A percentile compares a stretch with the other conserved stretches of the same genome.
phyloP scores from a whole-genome alignment of 2,888 invertebrate species.

The Tuberolachnus salignus region DNA sequence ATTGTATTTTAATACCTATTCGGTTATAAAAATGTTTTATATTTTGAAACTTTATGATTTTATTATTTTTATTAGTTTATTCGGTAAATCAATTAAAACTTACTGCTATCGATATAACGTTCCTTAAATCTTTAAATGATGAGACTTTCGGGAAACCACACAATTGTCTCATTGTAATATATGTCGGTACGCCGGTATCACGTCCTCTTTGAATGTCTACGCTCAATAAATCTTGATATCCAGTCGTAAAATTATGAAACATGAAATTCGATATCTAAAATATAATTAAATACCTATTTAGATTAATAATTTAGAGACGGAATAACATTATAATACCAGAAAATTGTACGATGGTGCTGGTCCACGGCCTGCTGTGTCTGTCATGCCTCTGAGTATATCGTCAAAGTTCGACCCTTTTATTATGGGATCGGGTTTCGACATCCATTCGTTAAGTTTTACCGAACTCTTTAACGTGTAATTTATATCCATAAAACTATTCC shows the following conservation, averaged over 20 bases:
- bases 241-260: not conserved
- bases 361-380: not conserved
- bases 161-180: not conserved
- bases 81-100: not conserved
- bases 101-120: not conserved
- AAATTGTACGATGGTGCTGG: not conserved
- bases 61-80: too few relatives aligned
- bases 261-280: slow-evolving; percentile 37
- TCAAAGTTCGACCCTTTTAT: not conserved
- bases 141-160: not conserved
- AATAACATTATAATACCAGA: not conserved
- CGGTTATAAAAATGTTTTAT: too few relatives aligned
- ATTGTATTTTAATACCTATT: too few relatives aligned
- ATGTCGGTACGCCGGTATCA: not conserved
- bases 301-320: not conserved
- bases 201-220: slow-evolving; percentile 19
- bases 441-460: slow-evolving; percentile 13
- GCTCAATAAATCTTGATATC: not conserved
- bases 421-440: slow-evolving; percentile 7
- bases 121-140: not conserved
- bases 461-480: not conserved
- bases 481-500: not conserved
- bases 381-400: slow-evolving; percentile 19
- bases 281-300: not conserved
- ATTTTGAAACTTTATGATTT: too few relatives aligned